Evolutionary conservation across 2,797 vertebrate species (phyloP).

Genomic region (Sphenopsis melanotis): DNA sequence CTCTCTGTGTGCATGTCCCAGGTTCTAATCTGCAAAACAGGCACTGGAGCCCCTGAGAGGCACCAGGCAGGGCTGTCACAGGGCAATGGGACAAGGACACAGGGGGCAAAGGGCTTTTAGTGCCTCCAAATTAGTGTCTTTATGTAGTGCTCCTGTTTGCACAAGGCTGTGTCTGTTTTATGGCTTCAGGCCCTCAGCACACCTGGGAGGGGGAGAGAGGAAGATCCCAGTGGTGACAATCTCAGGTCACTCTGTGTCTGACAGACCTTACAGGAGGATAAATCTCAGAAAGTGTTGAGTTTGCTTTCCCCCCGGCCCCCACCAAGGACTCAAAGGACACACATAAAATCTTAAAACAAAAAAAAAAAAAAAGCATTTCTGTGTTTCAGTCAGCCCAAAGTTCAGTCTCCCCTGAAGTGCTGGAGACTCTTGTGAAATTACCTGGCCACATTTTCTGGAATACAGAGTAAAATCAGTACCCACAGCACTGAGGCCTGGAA

Average conservation of each 20-base stretch:
- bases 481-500: background rate
- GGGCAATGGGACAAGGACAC: constrained; percentile 2
- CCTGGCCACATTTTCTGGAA: background rate
- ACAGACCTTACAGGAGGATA: background rate
- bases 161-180: background rate
- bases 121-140: background rate
- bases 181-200: background rate
- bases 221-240: background rate
- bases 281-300: background rate
- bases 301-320: background rate
- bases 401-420: background rate
- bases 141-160: background rate
- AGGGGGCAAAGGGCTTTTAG: background rate
- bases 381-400: background rate
- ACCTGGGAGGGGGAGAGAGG: background rate
- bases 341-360: background rate
- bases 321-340: background rate
- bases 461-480: background rate
- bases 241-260: background rate
- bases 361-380: background rate
- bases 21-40: background rate
- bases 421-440: background rate
- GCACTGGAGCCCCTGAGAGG: background rate
- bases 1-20: background rate
- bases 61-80: background rate